Conservation (phyloP, 37 sponge, comb jelly and placozoan genomes). For the Agelas oroides region DNA sequence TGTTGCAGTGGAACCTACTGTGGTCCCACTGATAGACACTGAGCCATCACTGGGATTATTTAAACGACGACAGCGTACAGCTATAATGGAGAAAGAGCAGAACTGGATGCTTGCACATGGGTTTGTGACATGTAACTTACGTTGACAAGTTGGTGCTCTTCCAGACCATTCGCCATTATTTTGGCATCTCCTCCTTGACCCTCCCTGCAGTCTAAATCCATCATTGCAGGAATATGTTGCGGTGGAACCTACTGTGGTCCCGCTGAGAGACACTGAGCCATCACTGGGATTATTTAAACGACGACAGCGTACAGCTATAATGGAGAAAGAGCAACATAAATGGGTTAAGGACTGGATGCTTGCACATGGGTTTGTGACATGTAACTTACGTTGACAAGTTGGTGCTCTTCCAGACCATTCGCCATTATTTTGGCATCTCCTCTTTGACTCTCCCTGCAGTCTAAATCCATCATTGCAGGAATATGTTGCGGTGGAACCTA, state of each 20-base stretch:
- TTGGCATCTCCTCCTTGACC: constrained; percentile 27
- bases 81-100: constrained; percentile 16
- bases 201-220: constrained; percentile 60
- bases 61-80: neutral
- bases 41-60: neutral
- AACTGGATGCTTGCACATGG: no score
- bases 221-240: constrained; percentile 54
- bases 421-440: constrained; percentile 33
- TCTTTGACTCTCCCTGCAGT: constrained; percentile 26
- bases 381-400: neutral
- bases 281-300: constrained; percentile 19
- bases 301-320: constrained; percentile 61
- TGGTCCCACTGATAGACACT: neutral
- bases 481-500: constrained; percentile 36
- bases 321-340: no score
- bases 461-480: constrained; percentile 58
- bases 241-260: constrained; percentile 20
- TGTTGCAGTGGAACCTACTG: constrained; percentile 2
- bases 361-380: no score
- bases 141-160: constrained; percentile 36
- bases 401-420: constrained; percentile 28
- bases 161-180: constrained; percentile 71
- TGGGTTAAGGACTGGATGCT: no score
- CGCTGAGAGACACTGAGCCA: constrained; percentile 42
- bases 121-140: constrained; percentile 55